These are phyloP conservation scores for Acleris literana DNA, from an alignment of 2,888 invertebrate genomes.

Conservation along the genomic window DNA sequence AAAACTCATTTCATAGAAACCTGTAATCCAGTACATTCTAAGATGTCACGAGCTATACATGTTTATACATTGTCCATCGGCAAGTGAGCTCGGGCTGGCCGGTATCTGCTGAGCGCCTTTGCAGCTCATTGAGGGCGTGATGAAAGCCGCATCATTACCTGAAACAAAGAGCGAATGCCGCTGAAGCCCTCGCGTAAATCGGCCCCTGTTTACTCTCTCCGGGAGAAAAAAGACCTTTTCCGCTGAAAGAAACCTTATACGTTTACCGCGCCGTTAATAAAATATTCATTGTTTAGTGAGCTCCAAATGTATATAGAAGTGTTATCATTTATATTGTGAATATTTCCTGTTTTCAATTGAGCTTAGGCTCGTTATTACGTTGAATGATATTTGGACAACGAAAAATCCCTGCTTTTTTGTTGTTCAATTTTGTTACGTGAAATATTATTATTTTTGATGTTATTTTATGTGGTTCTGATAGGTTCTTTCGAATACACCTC, in stretches of 20 bases:
- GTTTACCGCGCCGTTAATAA: conserved; percentile 40
- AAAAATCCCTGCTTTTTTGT: too few species aligned
- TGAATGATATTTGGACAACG: too few species aligned
- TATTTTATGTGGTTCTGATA: too few species aligned
- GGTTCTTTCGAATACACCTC: too few species aligned
- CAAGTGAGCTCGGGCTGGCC: conserved; percentile 38
- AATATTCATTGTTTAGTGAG: conserved; percentile 32
- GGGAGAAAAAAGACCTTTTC: conserved; percentile 78
- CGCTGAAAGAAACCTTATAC: conserved; percentile 63
- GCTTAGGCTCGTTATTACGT: too few species aligned
- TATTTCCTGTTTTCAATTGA: too few species aligned
- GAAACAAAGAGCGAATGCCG: conserved; percentile 79
- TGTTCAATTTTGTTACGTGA: too few species aligned
- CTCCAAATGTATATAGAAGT: conserved; percentile 14
- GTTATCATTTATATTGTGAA: conserved; percentile 1
- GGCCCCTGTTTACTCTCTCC: conserved; percentile 77
- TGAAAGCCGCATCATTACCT: conserved; percentile 83
- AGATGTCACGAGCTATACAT: not conserved
- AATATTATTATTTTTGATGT: too few species aligned
- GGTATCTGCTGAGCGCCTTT: conserved; percentile 71
- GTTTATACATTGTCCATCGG: conserved; percentile 2
- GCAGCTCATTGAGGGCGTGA: conserved; percentile 73
- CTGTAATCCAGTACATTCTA: not conserved
- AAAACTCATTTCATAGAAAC: too few species aligned
- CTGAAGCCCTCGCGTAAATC: conserved; percentile 79